Percentiles rank a stretch among this genome's conserved stretches.
Conservation (phyloP, 2,113 vertebrate genomes). For the Coturnix japonica region DNA sequence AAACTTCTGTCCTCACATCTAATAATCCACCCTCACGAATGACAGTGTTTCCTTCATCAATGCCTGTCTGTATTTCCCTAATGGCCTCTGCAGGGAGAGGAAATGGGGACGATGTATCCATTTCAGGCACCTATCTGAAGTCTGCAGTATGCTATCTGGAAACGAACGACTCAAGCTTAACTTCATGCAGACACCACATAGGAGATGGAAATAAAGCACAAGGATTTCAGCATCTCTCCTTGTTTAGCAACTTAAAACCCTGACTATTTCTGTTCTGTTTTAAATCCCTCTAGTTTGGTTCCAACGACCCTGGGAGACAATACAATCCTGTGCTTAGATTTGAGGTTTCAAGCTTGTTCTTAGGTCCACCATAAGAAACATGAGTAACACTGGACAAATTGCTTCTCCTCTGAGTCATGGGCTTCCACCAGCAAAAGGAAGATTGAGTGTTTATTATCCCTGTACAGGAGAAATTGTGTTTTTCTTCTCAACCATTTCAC, state of each 20-base stretch:
- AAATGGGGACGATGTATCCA: rapidly evolving
- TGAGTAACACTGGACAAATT: neutral
- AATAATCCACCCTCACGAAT: neutral
- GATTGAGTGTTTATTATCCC: neutral
- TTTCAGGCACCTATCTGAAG: neutral
- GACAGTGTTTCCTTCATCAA: neutral
- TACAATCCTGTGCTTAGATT: rapidly evolving
- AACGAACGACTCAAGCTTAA: neutral
- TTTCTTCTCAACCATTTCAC: neutral
- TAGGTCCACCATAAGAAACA: neutral
- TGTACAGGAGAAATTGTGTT: rapidly evolving
- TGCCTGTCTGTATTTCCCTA: neutral
- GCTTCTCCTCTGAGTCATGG: neutral
- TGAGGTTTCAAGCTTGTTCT: neutral
- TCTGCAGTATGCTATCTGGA: neutral
- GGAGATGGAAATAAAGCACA: neutral
- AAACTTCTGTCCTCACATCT: neutral
- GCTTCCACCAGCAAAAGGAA: neutral
- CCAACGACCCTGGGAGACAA: neutral
- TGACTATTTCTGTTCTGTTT: neutral
- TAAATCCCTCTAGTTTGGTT: neutral
- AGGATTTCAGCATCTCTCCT: neutral
- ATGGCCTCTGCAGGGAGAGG: neutral
- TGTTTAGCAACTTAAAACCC: neutral
- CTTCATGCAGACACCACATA: neutral